Evolutionary conservation across 2,797 vertebrate genomes (phyloP), one percentile per base, ranked within the genome.

Genomic region (Somateria mollissima): DNA sequence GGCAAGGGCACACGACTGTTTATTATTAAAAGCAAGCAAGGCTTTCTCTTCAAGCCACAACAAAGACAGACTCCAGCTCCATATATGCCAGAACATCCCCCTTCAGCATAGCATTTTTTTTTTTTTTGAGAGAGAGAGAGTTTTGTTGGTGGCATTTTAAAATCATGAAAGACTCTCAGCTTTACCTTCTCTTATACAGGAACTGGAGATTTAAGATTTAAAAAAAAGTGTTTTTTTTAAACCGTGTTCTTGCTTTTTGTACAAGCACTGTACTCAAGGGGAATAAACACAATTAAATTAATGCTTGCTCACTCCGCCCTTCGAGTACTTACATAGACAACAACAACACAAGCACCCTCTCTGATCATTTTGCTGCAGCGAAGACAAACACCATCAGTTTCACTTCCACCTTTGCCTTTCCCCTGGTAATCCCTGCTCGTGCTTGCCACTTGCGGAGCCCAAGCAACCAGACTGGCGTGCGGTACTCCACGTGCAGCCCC

Each of bases 11-110:
- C 9, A 36, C 54, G 49, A 89, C 58, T 78, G 69, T 36, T 94
- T 69, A 77, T 80, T 17, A 74, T 54, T 28, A 85, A 75, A 39
- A 83, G 32, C 69, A 84, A 71, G 54, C 25, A 87, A 51, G 17
- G 34, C n/a, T 53, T 89, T 90, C 69, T 93, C 75, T 79, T 92
- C 43, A 83, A 87, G 75, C 58, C 73, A 91, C 87, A 93, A 88
- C 32, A 95, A 92, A 94, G 58, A 13, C 74, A 4, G 4, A 8
- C 65, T 89, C 75, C 51, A 56, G 37, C 8, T 41, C 51, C 75
- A 45, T 15, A 25, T 21, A 76, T 0, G 3, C 41, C 49, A 91
- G 49, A 78, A 84, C 0, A 0, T 30, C 27, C 30, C 47, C 30
- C 45, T 90, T 90, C 58, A 62, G 61, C 54, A 66, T 0, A 1